Conservation (phyloP, 1,140 invertebrate species). For the Lasioglossum baleicum region DNA sequence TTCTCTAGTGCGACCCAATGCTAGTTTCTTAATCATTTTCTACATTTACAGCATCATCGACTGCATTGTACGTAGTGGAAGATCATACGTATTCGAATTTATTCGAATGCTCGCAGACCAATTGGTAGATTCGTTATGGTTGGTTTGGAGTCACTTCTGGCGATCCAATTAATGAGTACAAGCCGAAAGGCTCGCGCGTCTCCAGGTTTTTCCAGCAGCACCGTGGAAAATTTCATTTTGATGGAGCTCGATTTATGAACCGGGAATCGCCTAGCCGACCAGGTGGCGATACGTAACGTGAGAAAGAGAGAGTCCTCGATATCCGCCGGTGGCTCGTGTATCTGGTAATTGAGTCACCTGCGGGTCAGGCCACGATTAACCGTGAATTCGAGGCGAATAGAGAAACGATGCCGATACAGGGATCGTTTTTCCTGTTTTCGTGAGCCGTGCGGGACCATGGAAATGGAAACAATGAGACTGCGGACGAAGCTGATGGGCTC, state of each 20-base stretch:
- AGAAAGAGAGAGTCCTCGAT: constrained; percentile 51
- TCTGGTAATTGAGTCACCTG: constrained; percentile 23
- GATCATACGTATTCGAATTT: too few relatives aligned
- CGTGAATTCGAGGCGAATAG: neutral
- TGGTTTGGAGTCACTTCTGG: constrained; percentile 28
- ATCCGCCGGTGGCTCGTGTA: neutral
- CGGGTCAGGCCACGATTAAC: neutral
- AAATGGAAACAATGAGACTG: neutral
- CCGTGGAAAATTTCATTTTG: constrained; percentile 48
- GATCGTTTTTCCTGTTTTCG: constrained; percentile 4
- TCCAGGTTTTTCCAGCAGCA: constrained; percentile 1
- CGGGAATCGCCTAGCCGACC: neutral
- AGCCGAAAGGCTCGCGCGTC: constrained; percentile 19
- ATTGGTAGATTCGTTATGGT: neutral
- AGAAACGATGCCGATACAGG: neutral
- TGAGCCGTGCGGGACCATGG: too few relatives aligned
- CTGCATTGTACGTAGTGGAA: too few relatives aligned
- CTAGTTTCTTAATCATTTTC: too few relatives aligned
- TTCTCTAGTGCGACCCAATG: too few relatives aligned
- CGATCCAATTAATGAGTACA: constrained; percentile 30
- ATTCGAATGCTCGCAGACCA: too few relatives aligned
- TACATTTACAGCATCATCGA: too few relatives aligned
- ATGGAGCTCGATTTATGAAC: constrained; percentile 38
- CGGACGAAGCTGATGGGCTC: too few relatives aligned
- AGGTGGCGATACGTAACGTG: constrained; percentile 32